These are phyloP conservation scores for Peribatodes rhomboidaria DNA, from an alignment of 2,888 invertebrate species.

Conservation along the genomic window DNA sequence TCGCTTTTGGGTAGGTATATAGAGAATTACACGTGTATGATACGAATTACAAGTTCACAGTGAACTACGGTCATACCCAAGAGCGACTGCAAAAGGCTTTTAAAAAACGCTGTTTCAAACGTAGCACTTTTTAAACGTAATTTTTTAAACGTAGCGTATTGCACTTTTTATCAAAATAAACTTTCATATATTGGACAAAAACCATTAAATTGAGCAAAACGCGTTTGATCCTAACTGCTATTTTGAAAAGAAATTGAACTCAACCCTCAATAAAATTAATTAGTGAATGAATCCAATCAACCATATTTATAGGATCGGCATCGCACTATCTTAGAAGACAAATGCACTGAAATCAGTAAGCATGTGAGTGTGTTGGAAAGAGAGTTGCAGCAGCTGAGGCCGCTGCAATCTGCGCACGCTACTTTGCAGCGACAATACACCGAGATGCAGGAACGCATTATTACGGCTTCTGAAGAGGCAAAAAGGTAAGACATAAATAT, in stretches of 20 bases:
- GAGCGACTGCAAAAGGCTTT: no score
- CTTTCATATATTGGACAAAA: no score
- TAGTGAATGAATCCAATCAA: not conserved
- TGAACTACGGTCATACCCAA: no score
- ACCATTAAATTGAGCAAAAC: no score
- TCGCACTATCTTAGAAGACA: conserved; percentile 68
- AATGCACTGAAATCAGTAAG: conserved; percentile 64
- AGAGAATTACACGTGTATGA: no score
- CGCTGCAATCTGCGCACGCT: conserved; percentile 62
- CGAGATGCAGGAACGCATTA: conserved; percentile 69
- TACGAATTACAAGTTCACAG: no score
- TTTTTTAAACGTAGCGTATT: no score
- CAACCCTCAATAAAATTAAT: not conserved
- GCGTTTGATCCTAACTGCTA: conserved; percentile 5
- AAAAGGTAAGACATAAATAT: conserved; percentile 56
- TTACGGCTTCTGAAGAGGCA: conserved; percentile 66
- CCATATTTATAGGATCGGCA: conserved; percentile 68
- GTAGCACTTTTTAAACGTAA: no score
- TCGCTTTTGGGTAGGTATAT: no score
- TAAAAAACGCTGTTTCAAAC: no score
- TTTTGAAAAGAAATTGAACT: not conserved
- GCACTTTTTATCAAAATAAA: no score
- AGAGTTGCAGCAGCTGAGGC: conserved; percentile 69
- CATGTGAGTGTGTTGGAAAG: conserved; percentile 62
- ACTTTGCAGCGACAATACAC: conserved; percentile 68